phyloP scores from a whole-genome alignment of 2,888 invertebrate genomes.

The Callinectes sapidus region DNA sequence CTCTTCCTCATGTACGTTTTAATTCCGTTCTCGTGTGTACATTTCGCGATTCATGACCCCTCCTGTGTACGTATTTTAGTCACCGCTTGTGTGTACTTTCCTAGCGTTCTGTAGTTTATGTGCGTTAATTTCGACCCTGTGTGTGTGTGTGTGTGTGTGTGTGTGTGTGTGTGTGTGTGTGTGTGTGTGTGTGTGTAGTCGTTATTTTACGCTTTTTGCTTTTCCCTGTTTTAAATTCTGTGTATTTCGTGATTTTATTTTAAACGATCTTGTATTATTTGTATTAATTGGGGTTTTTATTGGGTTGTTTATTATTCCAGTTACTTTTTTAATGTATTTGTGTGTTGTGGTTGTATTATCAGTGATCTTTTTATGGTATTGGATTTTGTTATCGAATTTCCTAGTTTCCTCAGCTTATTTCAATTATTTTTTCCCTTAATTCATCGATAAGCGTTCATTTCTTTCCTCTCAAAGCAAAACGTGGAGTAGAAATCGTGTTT shows the following conservation, averaged over 20 bases:
- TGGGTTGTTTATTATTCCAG: too few relatives aligned
- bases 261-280: too few relatives aligned
- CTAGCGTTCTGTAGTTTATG: not conserved
- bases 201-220: not conserved
- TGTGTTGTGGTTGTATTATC: too few relatives aligned
- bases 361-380: too few relatives aligned
- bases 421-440: not conserved
- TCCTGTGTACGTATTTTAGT: not conserved
- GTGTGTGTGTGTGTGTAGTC: not conserved
- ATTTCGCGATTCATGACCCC: not conserved
- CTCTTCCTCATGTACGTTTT: not conserved
- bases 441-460: not conserved
- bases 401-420: not conserved
- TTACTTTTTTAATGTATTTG: too few relatives aligned
- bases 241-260: not conserved
- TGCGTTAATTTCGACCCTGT: not conserved
- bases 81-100: not conserved
- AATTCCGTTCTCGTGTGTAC: not conserved
- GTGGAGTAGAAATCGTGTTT: not conserved
- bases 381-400: too few relatives aligned
- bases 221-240: not conserved
- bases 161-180: slow-evolving; percentile 4
- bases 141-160: not conserved
- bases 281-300: too few relatives aligned
- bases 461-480: not conserved